Evolutionary conservation across 2,113 vertebrate genomes (phyloP), one percentile per base, ranked within the genome.

Genomic region (Solea solea): DNA sequence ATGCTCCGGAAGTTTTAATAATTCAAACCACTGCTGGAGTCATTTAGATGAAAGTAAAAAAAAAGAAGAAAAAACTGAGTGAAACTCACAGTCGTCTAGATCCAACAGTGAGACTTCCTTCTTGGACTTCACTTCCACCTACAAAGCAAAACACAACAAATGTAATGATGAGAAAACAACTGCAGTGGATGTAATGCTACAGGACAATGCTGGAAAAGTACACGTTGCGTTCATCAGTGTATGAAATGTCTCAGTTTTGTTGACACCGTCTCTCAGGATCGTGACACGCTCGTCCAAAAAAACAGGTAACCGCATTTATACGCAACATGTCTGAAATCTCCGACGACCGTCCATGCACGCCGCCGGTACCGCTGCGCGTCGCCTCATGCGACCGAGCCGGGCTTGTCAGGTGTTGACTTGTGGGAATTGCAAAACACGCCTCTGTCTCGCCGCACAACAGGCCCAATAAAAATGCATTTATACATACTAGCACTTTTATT

Each of bases 1-100:
- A n/a, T 54, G 9, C 11, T 12, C 6, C 10, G 25, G 21, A 34
- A 34, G 5, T 34, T 34, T 34, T 2, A 34, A 34, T 34, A 34
- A 34, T 34, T 3, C 3, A 34, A 34, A 4, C 34, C 34, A 34
- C 34, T 34, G 34, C 34, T 34, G 2, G 34, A 4, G 34, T 34
- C 5, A 34, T 34, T 34, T 34, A 2, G 5, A 21, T 1, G 34
- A 34, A 34, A 34, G 34, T 34, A 34, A 34, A 34, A 3, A 10
- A 5, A 9, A 10, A 12, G 1, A 9, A 21, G 1, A 1, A 21
- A 21, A 48, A 46, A 39, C 2, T 71, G 42, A 11, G 9, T 44
- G 16, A 40, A 78, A 97, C 97, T 97, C 91, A 99, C 97, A 96
- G 82, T 98, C 95, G 81, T 97, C 95, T 48, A 98, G 91, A 90